Evolutionary conservation across 2,888 invertebrate species (phyloP).

Genomic region (Vesta saturnalis): DNA sequence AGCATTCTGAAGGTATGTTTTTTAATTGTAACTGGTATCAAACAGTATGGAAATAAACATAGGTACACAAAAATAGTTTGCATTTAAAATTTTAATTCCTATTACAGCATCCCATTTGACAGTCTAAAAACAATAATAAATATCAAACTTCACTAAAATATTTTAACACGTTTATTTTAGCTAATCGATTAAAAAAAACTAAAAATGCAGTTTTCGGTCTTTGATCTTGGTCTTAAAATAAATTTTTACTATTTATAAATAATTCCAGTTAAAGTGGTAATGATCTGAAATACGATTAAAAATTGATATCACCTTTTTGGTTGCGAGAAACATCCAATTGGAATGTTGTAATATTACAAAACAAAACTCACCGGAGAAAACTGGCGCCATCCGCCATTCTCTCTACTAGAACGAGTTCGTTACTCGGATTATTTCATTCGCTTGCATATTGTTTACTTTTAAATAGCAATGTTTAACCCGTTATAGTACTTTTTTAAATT

Average conservation of each 20-base stretch:
- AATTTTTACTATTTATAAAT: constrained; percentile 9
- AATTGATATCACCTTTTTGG: constrained; percentile 26
- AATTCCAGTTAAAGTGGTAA: constrained; percentile 25
- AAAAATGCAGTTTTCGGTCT: constrained; percentile 1
- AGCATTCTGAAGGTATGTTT: too few relatives aligned
- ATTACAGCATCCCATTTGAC: too few relatives aligned
- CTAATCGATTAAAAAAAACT: neutral
- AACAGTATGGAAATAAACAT: too few relatives aligned
- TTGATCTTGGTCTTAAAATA: constrained; percentile 5
- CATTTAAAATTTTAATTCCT: too few relatives aligned
- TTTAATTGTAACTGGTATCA: too few relatives aligned
- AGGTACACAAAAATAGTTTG: too few relatives aligned
- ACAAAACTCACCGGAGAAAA: constrained; percentile 26
- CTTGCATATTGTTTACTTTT: constrained; percentile 31
- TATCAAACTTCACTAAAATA: too few relatives aligned
- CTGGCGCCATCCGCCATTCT: constrained; percentile 29
- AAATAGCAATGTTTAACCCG: constrained; percentile 21
- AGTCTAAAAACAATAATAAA: too few relatives aligned
- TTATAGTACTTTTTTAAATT: constrained; percentile 16
- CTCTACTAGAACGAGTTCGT: constrained; percentile 27
- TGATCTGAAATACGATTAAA: constrained; percentile 33
- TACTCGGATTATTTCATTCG: constrained; percentile 32
- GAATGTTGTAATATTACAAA: constrained; percentile 33
- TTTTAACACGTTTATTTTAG: neutral
- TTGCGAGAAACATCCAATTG: constrained; percentile 27